These are phyloP conservation scores for Cherax quadricarinatus DNA, from an alignment of 1,140 invertebrate genomes.

Conservation along the genomic window DNA sequence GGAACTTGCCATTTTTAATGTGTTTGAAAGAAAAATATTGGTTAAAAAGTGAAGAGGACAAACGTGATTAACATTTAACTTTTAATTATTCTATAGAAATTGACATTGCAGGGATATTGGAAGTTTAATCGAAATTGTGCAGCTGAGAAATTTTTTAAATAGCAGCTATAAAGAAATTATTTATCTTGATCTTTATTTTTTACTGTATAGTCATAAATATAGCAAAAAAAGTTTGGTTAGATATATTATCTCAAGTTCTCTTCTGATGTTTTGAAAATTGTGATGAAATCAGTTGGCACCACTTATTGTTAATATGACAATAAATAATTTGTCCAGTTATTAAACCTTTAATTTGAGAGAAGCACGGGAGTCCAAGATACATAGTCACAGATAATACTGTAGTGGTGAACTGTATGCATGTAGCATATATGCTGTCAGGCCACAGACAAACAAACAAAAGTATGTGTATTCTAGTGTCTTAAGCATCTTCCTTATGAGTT, in stretches of 20 bases:
- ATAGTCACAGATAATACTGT: background rate
- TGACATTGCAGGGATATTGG: background rate
- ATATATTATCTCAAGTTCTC: too few relatives aligned
- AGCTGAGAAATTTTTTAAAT: background rate
- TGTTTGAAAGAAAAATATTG: background rate
- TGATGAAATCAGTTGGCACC: too few relatives aligned
- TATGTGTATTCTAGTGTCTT: constrained; percentile 46
- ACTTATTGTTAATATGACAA: background rate
- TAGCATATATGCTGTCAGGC: constrained; percentile 3
- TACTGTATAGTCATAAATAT: too few relatives aligned
- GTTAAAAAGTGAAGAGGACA: background rate
- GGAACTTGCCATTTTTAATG: background rate
- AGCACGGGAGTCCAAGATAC: background rate
- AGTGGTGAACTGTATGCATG: background rate
- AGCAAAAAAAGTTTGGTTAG: too few relatives aligned
- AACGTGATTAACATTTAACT: background rate
- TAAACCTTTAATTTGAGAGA: background rate
- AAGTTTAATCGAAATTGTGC: background rate
- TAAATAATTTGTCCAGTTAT: background rate
- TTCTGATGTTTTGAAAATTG: too few relatives aligned
- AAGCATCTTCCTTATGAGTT: constrained; percentile 47
- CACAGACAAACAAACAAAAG: constrained; percentile 23
- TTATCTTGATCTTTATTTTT: too few relatives aligned
- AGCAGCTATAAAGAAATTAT: background rate
- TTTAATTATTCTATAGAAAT: background rate